Base-by-base conservation (phyloP, 2,888 invertebrate species). In the Agapostemon virescens region DNA sequence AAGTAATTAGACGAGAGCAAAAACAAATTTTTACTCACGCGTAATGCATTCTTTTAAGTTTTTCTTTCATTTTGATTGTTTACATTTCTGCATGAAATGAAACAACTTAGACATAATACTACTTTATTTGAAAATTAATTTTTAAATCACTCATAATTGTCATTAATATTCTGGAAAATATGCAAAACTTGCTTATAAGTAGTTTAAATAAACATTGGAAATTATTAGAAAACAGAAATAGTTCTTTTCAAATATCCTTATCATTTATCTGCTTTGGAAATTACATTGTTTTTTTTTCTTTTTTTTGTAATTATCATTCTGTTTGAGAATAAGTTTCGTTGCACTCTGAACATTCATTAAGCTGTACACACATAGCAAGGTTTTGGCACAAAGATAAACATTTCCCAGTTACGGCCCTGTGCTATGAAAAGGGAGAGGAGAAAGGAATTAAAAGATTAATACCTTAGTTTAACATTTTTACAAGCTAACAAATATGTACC, bases 401-500 rank as follows among this genome's bases (percentile, higher is more conserved):
- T 86, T 88, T 87, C 90, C 89, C 88, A 88, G 86, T 91, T 89
- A 91, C 90, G 90, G 90, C 89, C 89, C 90, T 90, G 90, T 87
- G 88, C 88, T 88, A 88, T 87, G 86, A 88, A 87, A 86, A 84
- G 87, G 85, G 86, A 83, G 85, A 77, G 79, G 83, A 76, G 82
- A 81, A 90, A 90, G 88, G 89, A 91, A 90, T 90, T 88, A 89
- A 91, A 92, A 88, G 85, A 90, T 91, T 90, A 90, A 91, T 89
- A 90, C 88, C 89, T 92, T 92, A 91, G 88, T 89, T 90, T 90
- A 91, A 90, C 88, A 88, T 88, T 88, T 88, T 90, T 92, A 92
- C 91, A 92, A 90, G 90, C 90, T 92, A 92, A 90, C 90, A 90
- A 92, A 92, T 92, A 90, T 90, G 88, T 91, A 91, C 90, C 91